Evolutionary conservation across 2,888 invertebrate species (phyloP).

Genomic region (Byasa hedistus): DNA sequence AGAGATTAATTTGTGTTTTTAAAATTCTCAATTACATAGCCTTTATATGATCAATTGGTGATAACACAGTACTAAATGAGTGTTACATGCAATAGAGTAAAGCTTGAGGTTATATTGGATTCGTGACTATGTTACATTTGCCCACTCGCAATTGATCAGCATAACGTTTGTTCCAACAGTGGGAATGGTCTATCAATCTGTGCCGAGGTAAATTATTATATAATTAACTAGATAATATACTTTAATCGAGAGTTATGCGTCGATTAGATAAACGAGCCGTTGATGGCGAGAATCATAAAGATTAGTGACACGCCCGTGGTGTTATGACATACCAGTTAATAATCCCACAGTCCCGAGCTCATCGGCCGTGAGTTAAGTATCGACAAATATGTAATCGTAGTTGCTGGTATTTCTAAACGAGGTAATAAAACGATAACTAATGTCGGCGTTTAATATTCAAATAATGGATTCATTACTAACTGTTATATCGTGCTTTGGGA

Average conservation of each 20-base stretch:
- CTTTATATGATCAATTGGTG: no score
- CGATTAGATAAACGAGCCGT: constrained; percentile 36
- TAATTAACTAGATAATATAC: constrained; percentile 8
- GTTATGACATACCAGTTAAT: constrained; percentile 11
- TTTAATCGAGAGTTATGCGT: constrained; percentile 21
- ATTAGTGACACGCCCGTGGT: constrained; percentile 26
- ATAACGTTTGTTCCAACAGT: no score
- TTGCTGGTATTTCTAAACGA: constrained; percentile 12
- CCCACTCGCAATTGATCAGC: no score
- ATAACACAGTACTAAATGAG: no score
- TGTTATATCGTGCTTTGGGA: neutral
- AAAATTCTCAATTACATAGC: no score
- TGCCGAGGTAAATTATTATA: no score
- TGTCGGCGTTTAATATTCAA: constrained; percentile 6
- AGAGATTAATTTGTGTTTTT: no score
- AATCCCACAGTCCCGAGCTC: constrained; percentile 7
- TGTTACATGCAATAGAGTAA: no score
- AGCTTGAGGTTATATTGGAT: no score
- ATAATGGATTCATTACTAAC: constrained; percentile 3
- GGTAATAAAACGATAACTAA: constrained; percentile 18
- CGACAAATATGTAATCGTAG: constrained; percentile 15
- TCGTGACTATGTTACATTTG: no score
- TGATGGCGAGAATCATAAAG: constrained; percentile 35
- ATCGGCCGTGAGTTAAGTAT: constrained; percentile 17
- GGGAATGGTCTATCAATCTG: no score